Evolutionary conservation across 2,888 invertebrate genomes (phyloP).

Genomic region (Tetranychus truncatus): DNA sequence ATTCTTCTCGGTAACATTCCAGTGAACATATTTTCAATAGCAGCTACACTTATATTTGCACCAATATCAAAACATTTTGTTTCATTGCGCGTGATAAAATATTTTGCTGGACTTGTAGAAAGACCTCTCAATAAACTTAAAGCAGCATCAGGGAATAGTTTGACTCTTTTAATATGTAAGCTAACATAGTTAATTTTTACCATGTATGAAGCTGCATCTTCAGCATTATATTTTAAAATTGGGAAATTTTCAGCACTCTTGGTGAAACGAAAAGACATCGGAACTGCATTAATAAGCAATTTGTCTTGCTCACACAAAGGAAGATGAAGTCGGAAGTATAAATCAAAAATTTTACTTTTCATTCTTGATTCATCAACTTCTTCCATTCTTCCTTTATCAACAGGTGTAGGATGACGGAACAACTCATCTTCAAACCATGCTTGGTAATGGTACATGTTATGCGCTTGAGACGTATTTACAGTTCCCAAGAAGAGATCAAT

Average conservation of each 20-base stretch:
- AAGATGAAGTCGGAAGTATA: background rate
- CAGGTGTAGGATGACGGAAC: background rate
- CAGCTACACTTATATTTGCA: background rate
- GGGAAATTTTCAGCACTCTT: background rate
- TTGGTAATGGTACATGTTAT: background rate
- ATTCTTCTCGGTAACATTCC: constrained; percentile 8
- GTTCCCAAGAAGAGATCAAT: background rate
- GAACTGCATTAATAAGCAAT: background rate
- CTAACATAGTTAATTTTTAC: background rate
- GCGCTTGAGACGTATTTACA: background rate
- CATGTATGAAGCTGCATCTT: background rate
- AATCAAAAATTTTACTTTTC: background rate
- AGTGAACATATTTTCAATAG: background rate
- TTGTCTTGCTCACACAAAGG: background rate
- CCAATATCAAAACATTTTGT: background rate
- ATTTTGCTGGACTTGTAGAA: background rate
- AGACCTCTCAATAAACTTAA: background rate
- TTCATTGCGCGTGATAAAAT: background rate
- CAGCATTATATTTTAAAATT: background rate
- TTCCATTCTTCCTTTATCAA: background rate
- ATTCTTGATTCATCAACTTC: background rate
- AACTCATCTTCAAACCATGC: background rate
- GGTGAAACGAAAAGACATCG: background rate
- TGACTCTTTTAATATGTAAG: background rate
- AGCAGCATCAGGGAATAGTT: background rate